Evolutionary conservation across 2,888 invertebrate genomes (phyloP).

Genomic region (Melitaea athalia): DNA sequence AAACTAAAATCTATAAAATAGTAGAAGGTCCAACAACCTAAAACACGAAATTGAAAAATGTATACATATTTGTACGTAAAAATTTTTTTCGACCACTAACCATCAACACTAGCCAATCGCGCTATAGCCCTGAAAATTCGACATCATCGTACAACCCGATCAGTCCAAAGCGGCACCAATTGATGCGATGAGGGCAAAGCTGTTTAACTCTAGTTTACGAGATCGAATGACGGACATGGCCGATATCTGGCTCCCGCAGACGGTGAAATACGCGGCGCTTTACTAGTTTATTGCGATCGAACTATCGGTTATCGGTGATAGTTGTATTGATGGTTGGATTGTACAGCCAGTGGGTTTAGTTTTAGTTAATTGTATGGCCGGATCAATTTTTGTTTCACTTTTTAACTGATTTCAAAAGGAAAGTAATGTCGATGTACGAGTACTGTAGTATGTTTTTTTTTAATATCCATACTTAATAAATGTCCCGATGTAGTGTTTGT

Average conservation of each 20-base stretch:
- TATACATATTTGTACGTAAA: neutral
- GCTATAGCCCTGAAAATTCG: conserved; percentile 8
- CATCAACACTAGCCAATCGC: conserved; percentile 4
- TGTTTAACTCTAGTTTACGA: conserved; percentile 42
- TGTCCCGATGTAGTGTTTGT: too few species aligned
- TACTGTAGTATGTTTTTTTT: too few species aligned
- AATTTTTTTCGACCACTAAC: neutral
- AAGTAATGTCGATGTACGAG: too few species aligned
- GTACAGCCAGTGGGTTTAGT: too few species aligned
- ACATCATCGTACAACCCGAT: conserved; percentile 24
- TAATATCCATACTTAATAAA: too few species aligned
- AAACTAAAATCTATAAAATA: too few species aligned
- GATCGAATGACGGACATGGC: conserved; percentile 42
- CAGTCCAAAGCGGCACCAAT: conserved; percentile 29
- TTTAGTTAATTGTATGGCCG: too few species aligned
- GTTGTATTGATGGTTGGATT: conserved; percentile 29
- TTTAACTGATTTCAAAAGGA: too few species aligned
- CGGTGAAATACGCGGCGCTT: conserved; percentile 36
- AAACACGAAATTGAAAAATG: neutral
- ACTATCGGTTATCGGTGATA: conserved; percentile 34
- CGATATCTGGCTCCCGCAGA: conserved; percentile 34
- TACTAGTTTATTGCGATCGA: conserved; percentile 41
- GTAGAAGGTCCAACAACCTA: neutral
- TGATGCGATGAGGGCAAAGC: conserved; percentile 32
- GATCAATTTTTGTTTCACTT: too few species aligned